These are phyloP conservation scores for Polietes domitor DNA, from an alignment of 2,888 invertebrate genomes.

Conservation along the genomic window DNA sequence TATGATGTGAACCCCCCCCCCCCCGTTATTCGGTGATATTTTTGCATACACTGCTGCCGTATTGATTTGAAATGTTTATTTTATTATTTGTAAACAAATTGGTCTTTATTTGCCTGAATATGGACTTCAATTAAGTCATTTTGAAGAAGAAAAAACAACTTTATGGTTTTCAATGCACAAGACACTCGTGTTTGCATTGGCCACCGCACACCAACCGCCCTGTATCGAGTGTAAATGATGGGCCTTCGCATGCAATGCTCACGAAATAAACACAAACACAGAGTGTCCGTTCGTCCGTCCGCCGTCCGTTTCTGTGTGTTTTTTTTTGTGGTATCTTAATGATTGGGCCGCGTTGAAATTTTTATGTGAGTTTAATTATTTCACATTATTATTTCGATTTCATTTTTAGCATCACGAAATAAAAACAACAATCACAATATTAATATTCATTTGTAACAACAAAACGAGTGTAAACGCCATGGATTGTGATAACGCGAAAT, in stretches of 20 bases:
- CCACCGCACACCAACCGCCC: neutral
- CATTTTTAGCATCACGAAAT: neutral
- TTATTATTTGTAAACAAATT: constrained; percentile 7
- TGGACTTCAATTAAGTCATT: constrained; percentile 27
- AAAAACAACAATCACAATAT: neutral
- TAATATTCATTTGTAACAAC: neutral
- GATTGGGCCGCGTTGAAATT: constrained; percentile 48
- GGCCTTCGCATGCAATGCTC: neutral
- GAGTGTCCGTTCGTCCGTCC: neutral
- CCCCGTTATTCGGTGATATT: neutral
- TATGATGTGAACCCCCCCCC: no score
- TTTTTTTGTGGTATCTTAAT: neutral
- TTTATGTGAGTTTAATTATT: constrained; percentile 55
- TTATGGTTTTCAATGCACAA: no score
- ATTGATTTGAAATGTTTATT: constrained; percentile 32
- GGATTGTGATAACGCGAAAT: neutral
- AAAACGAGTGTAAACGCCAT: neutral
- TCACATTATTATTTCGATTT: neutral
- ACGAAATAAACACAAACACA: neutral
- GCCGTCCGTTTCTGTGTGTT: neutral
- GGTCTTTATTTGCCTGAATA: neutral
- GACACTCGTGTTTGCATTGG: no score
- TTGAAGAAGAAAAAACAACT: no score
- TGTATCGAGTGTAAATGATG: neutral
- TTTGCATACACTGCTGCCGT: neutral